Evolutionary conservation across 92 coral and sea anemone genomes (phyloP), one percentile per base, ranked within the genome.

Genomic region (Montipora capitata): DNA sequence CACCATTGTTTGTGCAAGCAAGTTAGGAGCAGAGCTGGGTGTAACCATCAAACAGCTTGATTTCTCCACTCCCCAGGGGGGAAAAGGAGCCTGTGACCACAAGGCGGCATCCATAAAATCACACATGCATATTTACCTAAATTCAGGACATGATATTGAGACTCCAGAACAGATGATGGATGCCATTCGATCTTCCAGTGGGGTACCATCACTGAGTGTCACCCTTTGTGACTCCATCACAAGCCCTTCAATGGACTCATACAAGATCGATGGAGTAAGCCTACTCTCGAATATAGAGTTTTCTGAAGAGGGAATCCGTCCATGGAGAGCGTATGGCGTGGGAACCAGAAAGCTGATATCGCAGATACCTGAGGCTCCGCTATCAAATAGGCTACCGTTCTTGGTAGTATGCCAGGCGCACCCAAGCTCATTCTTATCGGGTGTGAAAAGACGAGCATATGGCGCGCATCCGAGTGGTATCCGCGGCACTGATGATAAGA

Each of bases 111-210:
- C 91, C 3, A 85, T 86, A 65, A 91, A 91, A 48, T 63, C 84
- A 45, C 88, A 85, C 70, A 85, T 91, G 94, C 76, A 49, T 40
- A 79, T 77, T 35, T 71, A 91, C 76, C 69, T 91, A 68, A 87
- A 86, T 80, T 41, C 91, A 45, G 85, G 91, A 18, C 69, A 81
- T 74, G 77, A 91, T 74, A 91, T 91, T 82, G 85, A 86, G 88
- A 91, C 88, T 0, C 74, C 88, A 49, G 79, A 52, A 59, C 94
- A 91, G 75, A 86, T 86, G 94, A 44, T 44, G 40, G 88, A 91
- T 57, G 94, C 91, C 20, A 86, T 91, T 64, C 82, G 73, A 56
- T 91, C 91, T 35, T 86, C 88, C 20, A 83, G 85, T 80, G 91
- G 94, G 63, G 89, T 91, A 15, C 87, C 83, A 62, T 91, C 82